Conservation (phyloP, 2,113 vertebrate species). For the Motacilla tschutschensis region DNA sequence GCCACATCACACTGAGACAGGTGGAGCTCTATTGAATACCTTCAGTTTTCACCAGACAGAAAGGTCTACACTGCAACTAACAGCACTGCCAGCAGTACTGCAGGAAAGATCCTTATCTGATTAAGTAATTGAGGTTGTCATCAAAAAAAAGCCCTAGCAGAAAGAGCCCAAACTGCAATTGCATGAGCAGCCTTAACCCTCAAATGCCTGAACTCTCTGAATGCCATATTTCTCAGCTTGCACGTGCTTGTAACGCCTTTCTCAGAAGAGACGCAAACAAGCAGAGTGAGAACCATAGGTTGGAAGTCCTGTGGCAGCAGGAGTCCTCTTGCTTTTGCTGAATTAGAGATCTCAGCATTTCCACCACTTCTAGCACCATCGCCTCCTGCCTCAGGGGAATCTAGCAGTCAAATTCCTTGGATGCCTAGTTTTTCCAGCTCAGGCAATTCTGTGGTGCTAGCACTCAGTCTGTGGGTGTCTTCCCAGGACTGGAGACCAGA, state of each 20-base stretch:
- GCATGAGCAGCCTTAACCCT: background rate
- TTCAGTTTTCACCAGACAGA: background rate
- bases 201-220: accelerated
- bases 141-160: background rate
- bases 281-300: accelerated
- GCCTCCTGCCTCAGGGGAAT: background rate
- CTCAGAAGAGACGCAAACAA: accelerated
- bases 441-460: background rate
- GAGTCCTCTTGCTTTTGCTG: background rate
- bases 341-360: background rate
- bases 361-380: accelerated
- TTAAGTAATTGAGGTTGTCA: background rate
- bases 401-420: background rate
- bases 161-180: background rate
- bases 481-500: background rate
- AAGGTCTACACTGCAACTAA: background rate
- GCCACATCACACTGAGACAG: background rate
- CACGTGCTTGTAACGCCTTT: accelerated
- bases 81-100: background rate
- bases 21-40: background rate
- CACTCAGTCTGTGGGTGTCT: background rate
- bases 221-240: accelerated
- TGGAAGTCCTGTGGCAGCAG: background rate
- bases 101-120: background rate
- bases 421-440: background rate